Percentiles rank a stretch among this genome's conserved stretches.
These are phyloP conservation scores for Drosophila neoperkinsi DNA, from an alignment of 2,888 invertebrate genomes.

Conservation along the genomic window DNA sequence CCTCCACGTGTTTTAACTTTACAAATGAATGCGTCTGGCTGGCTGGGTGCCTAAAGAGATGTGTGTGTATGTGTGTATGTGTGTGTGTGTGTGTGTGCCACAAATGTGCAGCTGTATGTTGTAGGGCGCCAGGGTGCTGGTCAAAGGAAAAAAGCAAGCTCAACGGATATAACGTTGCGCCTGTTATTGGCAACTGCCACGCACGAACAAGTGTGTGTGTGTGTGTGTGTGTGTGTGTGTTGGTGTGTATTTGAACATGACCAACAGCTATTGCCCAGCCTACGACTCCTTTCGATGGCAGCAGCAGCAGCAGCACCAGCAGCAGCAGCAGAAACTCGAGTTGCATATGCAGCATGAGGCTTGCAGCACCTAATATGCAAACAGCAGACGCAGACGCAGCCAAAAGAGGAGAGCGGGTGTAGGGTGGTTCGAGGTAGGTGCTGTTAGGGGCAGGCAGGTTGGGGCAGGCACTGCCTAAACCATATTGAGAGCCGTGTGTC, in stretches of 20 bases:
- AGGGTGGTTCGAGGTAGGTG: conserved; percentile 1
- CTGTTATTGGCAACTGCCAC: conserved; percentile 78
- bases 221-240: conserved; percentile 28
- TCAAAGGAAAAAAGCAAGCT: conserved; percentile 79
- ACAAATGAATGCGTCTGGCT: conserved; percentile 80
- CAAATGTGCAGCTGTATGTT: conserved; percentile 19
- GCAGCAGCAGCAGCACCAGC: background rate
- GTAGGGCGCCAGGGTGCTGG: conserved; percentile 56
- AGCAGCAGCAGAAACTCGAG: conserved; percentile 64
- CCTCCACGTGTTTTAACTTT: conserved; percentile 61
- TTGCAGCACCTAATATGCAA: conserved; percentile 74
- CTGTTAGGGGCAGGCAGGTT: conserved; percentile 8
- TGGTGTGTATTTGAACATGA: conserved; percentile 69
- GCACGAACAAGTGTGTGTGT: conserved; percentile 17
- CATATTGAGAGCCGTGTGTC: conserved; percentile 77
- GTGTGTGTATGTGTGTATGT: conserved; percentile 4
- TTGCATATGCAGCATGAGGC: conserved; percentile 68
- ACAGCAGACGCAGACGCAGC: conserved; percentile 20
- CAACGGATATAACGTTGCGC: conserved; percentile 64
- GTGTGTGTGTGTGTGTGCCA: conserved; percentile 14
- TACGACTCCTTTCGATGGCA: conserved; percentile 57
- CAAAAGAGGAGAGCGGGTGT: background rate
- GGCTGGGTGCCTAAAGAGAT: conserved; percentile 50
- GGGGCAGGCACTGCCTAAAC: conserved; percentile 51
- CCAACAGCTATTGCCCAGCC: conserved; percentile 72